A percentile compares a stretch with the other conserved stretches of the same genome.
phyloP scores from a whole-genome alignment of 2,113 vertebrate species.

The Agelaius phoeniceus region DNA sequence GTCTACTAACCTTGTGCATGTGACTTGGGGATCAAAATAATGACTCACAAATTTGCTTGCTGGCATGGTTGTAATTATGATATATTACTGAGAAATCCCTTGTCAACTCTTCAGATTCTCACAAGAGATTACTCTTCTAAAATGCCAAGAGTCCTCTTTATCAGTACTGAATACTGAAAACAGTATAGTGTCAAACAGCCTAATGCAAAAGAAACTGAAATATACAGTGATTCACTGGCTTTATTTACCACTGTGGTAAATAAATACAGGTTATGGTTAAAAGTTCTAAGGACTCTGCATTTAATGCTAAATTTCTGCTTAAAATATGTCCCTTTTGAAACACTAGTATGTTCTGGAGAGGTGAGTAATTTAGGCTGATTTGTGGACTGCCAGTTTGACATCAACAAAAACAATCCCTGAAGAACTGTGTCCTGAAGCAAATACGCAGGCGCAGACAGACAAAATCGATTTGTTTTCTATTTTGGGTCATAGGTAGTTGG shows the following conservation, averaged over 20 bases:
- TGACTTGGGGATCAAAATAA: neutral
- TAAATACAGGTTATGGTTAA: neutral
- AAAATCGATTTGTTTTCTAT: neutral
- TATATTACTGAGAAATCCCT: neutral
- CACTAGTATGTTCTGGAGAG: neutral
- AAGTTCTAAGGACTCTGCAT: neutral
- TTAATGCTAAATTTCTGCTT: neutral
- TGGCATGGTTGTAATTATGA: neutral
- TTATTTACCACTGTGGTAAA: neutral
- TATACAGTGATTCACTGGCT: neutral
- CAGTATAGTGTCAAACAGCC: neutral
- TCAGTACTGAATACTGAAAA: neutral
- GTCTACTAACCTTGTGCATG: neutral
- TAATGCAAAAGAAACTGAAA: neutral
- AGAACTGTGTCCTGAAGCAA: neutral
- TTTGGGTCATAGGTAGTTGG: neutral
- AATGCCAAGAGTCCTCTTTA: neutral
- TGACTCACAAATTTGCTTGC: neutral
- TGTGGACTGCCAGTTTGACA: neutral
- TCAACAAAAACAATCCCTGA: neutral
- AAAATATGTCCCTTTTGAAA: neutral
- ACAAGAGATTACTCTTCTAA: neutral
- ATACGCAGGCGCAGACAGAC: neutral
- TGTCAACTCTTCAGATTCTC: neutral
- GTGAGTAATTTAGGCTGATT: neutral